These are phyloP conservation scores for Aricia artaxerxes DNA, from an alignment of 2,888 invertebrate species.

Conservation along the genomic window DNA sequence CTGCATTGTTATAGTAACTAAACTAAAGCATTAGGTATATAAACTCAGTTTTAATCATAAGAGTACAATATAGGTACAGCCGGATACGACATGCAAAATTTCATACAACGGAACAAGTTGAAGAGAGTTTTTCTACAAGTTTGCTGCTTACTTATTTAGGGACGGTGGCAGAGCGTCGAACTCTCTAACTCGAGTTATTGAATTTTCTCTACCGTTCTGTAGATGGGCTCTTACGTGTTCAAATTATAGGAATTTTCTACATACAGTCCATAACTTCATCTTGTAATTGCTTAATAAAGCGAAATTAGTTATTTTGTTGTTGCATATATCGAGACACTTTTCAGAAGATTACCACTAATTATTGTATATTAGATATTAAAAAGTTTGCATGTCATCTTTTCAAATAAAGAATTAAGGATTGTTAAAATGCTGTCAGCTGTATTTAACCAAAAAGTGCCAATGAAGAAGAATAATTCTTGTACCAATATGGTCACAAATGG, in stretches of 20 bases:
- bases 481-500: too few species aligned
- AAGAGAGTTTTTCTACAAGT: slow-evolving; percentile 69
- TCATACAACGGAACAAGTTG: slow-evolving; percentile 70
- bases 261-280: background rate
- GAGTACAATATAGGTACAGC: background rate
- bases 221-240: slow-evolving; percentile 64
- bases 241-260: slow-evolving; percentile 59
- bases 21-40: too few species aligned
- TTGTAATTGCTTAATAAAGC: too few species aligned
- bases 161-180: slow-evolving; percentile 77
- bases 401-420: background rate
- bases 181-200: slow-evolving; percentile 79
- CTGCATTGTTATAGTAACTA: too few species aligned
- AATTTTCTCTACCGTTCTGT: slow-evolving; percentile 75
- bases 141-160: slow-evolving; percentile 78
- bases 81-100: slow-evolving; percentile 47
- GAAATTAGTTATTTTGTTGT: too few species aligned
- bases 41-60: background rate
- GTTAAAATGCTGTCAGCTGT: background rate
- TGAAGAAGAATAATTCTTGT: too few species aligned
- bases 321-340: too few species aligned
- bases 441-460: too few species aligned
- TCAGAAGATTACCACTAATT: too few species aligned
- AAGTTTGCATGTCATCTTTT: too few species aligned
- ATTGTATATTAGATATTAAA: too few species aligned